These are phyloP conservation scores for Helicolenus hilgendorfi DNA, from an alignment of 2,797 vertebrate species.

Conservation along the genomic window DNA sequence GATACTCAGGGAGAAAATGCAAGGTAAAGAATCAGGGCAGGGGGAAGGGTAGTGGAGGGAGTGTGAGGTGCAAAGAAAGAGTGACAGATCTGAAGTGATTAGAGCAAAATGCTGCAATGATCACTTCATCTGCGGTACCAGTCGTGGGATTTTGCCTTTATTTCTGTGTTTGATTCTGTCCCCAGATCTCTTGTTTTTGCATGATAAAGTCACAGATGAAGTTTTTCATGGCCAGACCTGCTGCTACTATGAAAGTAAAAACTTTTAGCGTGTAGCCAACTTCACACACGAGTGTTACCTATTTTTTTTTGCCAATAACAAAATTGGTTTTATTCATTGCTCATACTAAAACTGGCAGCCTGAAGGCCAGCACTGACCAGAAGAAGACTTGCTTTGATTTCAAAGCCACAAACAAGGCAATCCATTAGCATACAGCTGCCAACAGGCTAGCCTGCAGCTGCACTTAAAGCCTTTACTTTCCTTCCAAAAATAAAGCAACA, in stretches of 20 bases:
- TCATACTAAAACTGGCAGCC: constrained; percentile 28
- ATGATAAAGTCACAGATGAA: background rate
- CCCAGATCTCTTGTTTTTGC: background rate
- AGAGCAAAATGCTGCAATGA: constrained; percentile 26
- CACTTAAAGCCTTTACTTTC: constrained; percentile 72
- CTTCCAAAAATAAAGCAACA: constrained; percentile 68
- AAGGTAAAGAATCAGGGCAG: constrained; percentile 50
- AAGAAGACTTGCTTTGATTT: constrained; percentile 80
- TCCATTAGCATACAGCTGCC: constrained; percentile 87
- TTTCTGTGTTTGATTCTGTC: constrained; percentile 17
- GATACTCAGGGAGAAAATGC: constrained; percentile 25
- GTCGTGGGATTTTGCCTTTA: constrained; percentile 1
- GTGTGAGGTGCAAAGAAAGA: constrained; percentile 16
- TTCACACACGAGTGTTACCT: background rate
- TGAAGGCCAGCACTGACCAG: constrained; percentile 58
- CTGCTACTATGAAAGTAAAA: background rate
- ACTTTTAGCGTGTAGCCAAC: background rate
- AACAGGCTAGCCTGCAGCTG: constrained; percentile 79
- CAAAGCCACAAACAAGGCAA: constrained; percentile 73
- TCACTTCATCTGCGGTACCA: constrained; percentile 17
- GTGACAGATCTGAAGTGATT: constrained; percentile 45
- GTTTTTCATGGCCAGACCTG: background rate
- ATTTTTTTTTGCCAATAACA: background rate
- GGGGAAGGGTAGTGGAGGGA: constrained; percentile 1
- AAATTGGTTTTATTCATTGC: background rate